Base-by-base conservation (phyloP, 2,797 vertebrate genomes). In the Triplophysa yarkandensis region DNA sequence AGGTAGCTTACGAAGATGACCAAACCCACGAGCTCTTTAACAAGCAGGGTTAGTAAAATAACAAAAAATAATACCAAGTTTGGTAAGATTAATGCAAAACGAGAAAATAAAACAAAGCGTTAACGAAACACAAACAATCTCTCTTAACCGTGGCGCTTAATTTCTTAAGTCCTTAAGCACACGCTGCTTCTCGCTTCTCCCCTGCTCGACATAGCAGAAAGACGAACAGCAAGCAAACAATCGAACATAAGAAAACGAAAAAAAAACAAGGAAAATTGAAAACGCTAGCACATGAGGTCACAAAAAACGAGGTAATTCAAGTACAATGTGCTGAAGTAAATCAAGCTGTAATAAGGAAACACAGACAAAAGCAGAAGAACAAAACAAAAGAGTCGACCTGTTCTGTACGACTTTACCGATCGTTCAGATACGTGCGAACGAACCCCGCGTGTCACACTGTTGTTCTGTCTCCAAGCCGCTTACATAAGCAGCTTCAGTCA, bases 261-360 rank as follows among this genome's bases (percentile, higher is more conserved):
- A 80, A 85, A 86, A 80, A 82, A 69, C n/a, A n/a, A 62, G 39
- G 80, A 83, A 87, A 86, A 87, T 68, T 41, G 39, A 80, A 81
- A 89, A 92, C 87, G 91, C 90, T 93, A 94, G 92, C 92, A 94
- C 89, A 95, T 95, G 94, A 97, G 95, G 94, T 97, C 95, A 95
- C 94, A 92, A 91, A 70, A 82, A 95, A 95, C 89, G 94, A 96
- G 94, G 95, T 96, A 98, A 98, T 97, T 96, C 95, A 98, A 98
- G 95, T 96, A 97, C 93, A 90, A 96, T 92, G 94, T 95, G 94
- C 95, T 93, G 93, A 95, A 94, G 83, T 90, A 87, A 86, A 90
- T 89, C 88, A 90, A 89, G 84, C 78, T 76, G 83, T 71, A 83
- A 86, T 62, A 85, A n/a, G 82, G 83, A 91, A 89, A 87, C 87